Evolutionary conservation across 2,888 invertebrate species (phyloP), one percentile per base, ranked within the genome.

Genomic region (Julus scanicus): DNA sequence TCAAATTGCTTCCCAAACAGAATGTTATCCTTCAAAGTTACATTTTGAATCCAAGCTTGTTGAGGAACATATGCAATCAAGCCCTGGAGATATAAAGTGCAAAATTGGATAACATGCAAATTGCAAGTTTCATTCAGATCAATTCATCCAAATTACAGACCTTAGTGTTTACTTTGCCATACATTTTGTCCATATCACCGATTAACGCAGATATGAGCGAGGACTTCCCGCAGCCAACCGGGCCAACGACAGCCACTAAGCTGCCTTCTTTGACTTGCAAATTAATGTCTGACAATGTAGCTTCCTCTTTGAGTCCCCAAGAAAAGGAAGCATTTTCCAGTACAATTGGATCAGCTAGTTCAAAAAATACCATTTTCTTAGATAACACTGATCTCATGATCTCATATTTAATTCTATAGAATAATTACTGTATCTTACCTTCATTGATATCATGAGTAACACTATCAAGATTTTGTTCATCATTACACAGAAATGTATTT

Each of bases 1-100:
- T 97, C 95, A 86, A 95, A 94, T 0, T 94, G 91, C 90, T 95
- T 95, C 17, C 98, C 98, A 93, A 99, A 99, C 44, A 98, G 91
- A 90, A 99, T 97, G 92, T 99, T 99, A 91, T 98, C 96, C 91
- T 95, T 95, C 40, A 99, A 93, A 0, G 98, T 97, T 2, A 96
- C 96, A 93, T 99, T 99, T 93, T 99, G 99, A 89, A 99, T 99
- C 99, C 99, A 99, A 0, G 99, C 98, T 93, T 98, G 97, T 91
- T 98, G 98, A 0, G 98, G 95, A 1, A 98, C 97, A 92, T 97
- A 98, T 0, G 98, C 97, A 29, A 94, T 92, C 2, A 93, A 91
- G 20, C 95, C 94, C 93, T 94, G 91, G 29, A 80, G 37, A 80
- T 80, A 9, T 80, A 80, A 37, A 2, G 37, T 2, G 15, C 13